Evolutionary conservation across 2,113 vertebrate genomes (phyloP).

Genomic region (Plotosus lineatus): DNA sequence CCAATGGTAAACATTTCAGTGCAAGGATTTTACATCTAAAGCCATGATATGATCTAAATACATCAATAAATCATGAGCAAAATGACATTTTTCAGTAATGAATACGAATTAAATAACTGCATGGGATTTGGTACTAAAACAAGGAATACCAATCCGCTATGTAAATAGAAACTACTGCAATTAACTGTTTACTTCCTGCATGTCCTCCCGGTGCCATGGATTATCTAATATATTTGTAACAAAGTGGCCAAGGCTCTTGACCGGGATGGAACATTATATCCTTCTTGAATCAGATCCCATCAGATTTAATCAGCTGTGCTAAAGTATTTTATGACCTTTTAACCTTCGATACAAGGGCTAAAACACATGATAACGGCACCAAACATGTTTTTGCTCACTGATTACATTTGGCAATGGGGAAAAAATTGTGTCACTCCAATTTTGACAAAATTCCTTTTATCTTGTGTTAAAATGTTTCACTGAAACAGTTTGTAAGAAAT

Average conservation of each 20-base stretch:
- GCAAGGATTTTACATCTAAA: not conserved
- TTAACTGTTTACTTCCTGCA: not conserved
- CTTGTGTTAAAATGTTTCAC: no score
- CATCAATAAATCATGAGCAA: not conserved
- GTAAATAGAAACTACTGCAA: not conserved
- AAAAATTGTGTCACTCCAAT: not conserved
- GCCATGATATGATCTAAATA: not conserved
- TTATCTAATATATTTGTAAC: constrained; percentile 1
- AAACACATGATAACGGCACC: not conserved
- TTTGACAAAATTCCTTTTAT: no score
- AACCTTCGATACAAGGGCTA: not conserved
- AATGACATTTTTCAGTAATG: not conserved
- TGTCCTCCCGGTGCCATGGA: not conserved
- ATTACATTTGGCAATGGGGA: not conserved
- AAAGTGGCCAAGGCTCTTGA: not conserved
- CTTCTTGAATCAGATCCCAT: not conserved
- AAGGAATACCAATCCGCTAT: not conserved
- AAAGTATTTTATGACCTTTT: not conserved
- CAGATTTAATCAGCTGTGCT: not conserved
- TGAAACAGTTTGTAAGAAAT: not conserved
- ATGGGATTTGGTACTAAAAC: not conserved
- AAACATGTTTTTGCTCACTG: not conserved
- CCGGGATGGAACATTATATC: not conserved
- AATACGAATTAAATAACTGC: not conserved
- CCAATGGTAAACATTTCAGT: no score